Evolutionary conservation across 1,140 invertebrate species (phyloP).

Genomic region (Aricia agestis): DNA sequence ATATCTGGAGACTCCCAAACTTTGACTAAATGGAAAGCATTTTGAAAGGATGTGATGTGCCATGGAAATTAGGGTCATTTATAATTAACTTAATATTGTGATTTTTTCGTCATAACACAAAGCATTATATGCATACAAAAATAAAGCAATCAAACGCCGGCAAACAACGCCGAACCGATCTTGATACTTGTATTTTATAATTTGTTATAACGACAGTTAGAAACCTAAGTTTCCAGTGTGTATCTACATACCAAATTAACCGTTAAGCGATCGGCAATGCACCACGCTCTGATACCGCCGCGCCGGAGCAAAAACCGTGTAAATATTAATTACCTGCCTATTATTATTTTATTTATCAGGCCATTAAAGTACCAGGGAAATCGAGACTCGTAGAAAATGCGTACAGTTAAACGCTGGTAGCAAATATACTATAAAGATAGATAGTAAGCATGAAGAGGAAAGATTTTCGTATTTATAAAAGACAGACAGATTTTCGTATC

Average conservation of each 20-base stretch:
- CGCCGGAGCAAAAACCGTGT: conserved; percentile 10
- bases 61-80: too few species aligned
- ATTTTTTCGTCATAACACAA: too few species aligned
- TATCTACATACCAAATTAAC: conserved; percentile 22
- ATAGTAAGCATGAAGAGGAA: too few species aligned
- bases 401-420: not conserved
- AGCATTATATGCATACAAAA: too few species aligned
- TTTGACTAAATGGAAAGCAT: too few species aligned
- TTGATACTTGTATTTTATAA: not conserved
- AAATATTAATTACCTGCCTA: not conserved
- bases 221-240: not conserved
- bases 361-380: not conserved
- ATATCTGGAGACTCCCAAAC: too few species aligned
- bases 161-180: not conserved
- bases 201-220: not conserved
- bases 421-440: too few species aligned
- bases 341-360: conserved; percentile 14
- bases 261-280: conserved; percentile 18
- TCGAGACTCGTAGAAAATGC: not conserved
- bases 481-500: too few species aligned
- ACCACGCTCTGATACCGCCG: conserved; percentile 14
- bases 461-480: too few species aligned
- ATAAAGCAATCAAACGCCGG: too few species aligned
- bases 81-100: too few species aligned
- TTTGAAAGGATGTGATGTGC: too few species aligned